Evolutionary conservation across 1,140 invertebrate genomes (phyloP).

Genomic region (Adelges cooleyi): DNA sequence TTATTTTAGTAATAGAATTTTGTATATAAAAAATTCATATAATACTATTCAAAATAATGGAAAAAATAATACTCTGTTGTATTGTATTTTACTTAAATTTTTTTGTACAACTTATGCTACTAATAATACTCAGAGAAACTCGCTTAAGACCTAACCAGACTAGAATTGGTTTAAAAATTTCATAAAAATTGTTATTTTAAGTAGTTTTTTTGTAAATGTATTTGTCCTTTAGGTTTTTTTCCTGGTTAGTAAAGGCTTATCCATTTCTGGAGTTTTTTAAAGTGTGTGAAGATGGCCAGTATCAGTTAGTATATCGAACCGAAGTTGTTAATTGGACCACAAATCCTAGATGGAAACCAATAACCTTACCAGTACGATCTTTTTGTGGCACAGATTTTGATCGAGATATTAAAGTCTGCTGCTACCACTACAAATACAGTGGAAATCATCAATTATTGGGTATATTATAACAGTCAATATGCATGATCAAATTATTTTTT

Average conservation of each 20-base stretch:
- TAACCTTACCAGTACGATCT: slow-evolving; percentile 41
- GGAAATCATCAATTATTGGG: slow-evolving; percentile 34
- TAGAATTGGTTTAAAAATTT: too few species aligned
- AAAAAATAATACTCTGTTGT: too few species aligned
- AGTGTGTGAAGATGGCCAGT: slow-evolving; percentile 39
- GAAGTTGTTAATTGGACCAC: slow-evolving; percentile 44
- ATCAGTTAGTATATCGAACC: slow-evolving; percentile 38
- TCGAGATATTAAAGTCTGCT: slow-evolving; percentile 39
- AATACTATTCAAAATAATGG: too few species aligned
- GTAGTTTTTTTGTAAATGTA: too few species aligned
- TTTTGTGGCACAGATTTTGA: slow-evolving; percentile 51
- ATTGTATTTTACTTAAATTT: too few species aligned
- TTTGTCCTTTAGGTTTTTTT: slow-evolving; percentile 26
- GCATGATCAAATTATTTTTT: too few species aligned
- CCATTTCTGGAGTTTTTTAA: slow-evolving; percentile 45
- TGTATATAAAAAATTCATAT: too few species aligned
- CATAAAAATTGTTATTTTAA: too few species aligned
- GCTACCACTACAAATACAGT: slow-evolving; percentile 36
- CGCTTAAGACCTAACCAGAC: too few species aligned
- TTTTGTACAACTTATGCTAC: too few species aligned
- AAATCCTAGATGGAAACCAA: slow-evolving; percentile 47
- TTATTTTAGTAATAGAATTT: too few species aligned
- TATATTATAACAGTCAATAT: background rate
- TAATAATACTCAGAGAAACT: too few species aligned
- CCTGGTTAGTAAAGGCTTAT: slow-evolving; percentile 37